Percentiles rank a stretch among this genome's conserved stretches.
Conservation (phyloP, 2,888 invertebrate species). For the Dicranocentrus wangi region DNA sequence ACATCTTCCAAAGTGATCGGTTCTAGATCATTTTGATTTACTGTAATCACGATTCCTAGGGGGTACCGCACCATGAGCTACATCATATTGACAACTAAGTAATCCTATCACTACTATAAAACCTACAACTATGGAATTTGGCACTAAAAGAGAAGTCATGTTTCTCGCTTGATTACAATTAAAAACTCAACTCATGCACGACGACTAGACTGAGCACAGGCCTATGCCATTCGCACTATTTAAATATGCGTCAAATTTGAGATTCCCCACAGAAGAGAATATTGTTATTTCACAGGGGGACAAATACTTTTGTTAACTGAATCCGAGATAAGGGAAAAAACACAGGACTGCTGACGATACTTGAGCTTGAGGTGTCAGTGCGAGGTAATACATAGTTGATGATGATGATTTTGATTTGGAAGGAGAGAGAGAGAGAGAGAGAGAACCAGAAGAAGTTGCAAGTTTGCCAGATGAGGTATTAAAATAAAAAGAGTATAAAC, state of each 20-base stretch:
- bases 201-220: constrained; percentile 8
- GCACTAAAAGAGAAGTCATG: constrained; percentile 42
- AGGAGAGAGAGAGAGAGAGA: not conserved
- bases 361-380: not conserved
- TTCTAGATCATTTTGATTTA: constrained; percentile 19
- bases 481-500: constrained; percentile 44
- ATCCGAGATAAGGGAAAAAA: not conserved
- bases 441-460: not conserved
- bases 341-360: not conserved
- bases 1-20: constrained; percentile 62
- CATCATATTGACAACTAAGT: constrained; percentile 13
- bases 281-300: constrained; percentile 1
- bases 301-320: constrained; percentile 9
- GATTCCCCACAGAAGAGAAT: not conserved
- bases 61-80: constrained; percentile 44
- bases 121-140: constrained; percentile 32
- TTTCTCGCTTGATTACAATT: constrained; percentile 27
- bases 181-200: constrained; percentile 9
- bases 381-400: not conserved
- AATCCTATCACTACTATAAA: constrained; percentile 24
- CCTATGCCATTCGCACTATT: constrained; percentile 9
- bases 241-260: not conserved
- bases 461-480: constrained; percentile 26
- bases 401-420: not conserved
- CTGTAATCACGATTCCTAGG: constrained; percentile 22